Percentiles rank a stretch among this genome's conserved stretches.
phyloP scores from a whole-genome alignment of 2,888 invertebrate species.

The Lysandra bellargus region DNA sequence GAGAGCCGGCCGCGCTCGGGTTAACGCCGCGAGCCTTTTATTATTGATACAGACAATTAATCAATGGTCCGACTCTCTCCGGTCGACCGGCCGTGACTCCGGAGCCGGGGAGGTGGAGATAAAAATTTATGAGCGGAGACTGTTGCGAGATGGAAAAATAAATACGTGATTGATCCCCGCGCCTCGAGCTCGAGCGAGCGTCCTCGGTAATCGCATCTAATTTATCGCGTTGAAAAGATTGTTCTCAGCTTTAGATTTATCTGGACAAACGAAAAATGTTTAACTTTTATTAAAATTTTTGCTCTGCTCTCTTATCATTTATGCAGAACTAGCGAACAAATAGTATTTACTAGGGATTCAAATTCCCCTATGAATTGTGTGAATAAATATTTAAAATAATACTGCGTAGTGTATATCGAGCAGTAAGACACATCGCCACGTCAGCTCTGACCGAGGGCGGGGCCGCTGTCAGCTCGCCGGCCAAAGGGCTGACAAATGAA shows the following conservation, averaged over 20 bases:
- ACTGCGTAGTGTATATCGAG: neutral
- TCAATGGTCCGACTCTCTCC: neutral
- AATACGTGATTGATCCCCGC: neutral
- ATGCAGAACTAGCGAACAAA: neutral
- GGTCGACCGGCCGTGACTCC: neutral
- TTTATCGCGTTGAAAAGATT: neutral
- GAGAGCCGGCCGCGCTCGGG: neutral
- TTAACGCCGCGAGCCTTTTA: neutral
- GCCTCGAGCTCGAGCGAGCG: neutral
- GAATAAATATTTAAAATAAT: neutral
- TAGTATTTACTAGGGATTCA: neutral
- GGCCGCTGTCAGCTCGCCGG: neutral
- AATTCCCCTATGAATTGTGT: no score
- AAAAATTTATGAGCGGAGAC: neutral
- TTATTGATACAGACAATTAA: constrained; percentile 1
- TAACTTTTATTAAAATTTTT: neutral
- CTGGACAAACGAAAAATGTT: neutral
- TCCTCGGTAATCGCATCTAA: neutral
- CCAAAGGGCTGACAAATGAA: neutral
- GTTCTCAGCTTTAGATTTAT: neutral
- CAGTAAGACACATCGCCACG: neutral
- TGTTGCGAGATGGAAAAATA: constrained; percentile 5
- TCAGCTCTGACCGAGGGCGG: neutral
- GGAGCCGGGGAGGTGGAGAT: neutral
- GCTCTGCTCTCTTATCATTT: neutral